Conservation (phyloP, 2,797 vertebrate species). For the Lagodon rhomboides region DNA sequence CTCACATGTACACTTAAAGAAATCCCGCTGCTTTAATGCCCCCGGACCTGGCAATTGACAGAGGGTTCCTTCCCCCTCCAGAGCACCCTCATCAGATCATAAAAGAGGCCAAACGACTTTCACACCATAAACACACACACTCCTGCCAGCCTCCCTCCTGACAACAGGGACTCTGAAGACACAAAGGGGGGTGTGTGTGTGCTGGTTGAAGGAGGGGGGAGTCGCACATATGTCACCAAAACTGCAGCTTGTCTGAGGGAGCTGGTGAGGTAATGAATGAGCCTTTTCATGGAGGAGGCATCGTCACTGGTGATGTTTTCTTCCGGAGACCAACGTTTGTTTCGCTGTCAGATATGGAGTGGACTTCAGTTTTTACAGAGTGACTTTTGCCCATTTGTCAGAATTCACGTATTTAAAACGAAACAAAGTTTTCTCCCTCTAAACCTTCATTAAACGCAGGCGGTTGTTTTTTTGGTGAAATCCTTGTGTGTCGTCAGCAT, state of each 20-base stretch:
- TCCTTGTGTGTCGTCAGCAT: constrained; percentile 26
- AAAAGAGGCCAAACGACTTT: constrained; percentile 66
- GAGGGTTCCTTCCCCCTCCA: constrained; percentile 2
- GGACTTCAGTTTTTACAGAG: not conserved
- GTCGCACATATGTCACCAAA: constrained; percentile 80
- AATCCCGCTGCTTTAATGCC: constrained; percentile 29
- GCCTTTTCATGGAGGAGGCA: constrained; percentile 60
- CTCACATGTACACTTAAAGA: constrained; percentile 26
- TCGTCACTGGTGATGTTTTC: constrained; percentile 31
- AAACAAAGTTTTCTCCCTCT: not conserved
- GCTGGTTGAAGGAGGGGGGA: constrained; percentile 12
- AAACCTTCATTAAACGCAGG: not conserved
- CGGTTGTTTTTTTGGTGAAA: not conserved
- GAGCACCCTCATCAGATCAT: constrained; percentile 55
- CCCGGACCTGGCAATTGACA: constrained; percentile 33
- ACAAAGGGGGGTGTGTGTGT: constrained; percentile 61
- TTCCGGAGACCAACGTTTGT: constrained; percentile 44
- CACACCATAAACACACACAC: constrained; percentile 63
- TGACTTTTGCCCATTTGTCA: not conserved
- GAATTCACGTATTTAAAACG: not conserved
- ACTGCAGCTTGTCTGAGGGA: constrained; percentile 60
- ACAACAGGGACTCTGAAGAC: constrained; percentile 74
- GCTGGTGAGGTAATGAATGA: constrained; percentile 68
- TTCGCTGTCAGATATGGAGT: constrained; percentile 18
- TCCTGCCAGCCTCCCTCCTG: constrained; percentile 45